A percentile compares a stretch with the other conserved stretches of the same genome.
Conservation (phyloP, 2,888 invertebrate species). For the Harpalus rubripes region DNA sequence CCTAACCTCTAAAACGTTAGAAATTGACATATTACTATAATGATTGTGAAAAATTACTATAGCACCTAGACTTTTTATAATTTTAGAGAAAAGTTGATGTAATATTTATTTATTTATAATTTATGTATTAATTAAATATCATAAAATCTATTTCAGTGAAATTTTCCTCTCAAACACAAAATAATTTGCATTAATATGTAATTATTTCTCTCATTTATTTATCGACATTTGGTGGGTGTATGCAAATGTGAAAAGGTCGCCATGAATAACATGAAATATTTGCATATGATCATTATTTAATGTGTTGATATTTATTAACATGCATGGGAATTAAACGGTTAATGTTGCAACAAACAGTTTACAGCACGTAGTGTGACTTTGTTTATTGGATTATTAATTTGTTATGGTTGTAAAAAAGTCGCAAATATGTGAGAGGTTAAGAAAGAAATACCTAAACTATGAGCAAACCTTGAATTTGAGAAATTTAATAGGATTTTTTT, state of each 20-base stretch:
- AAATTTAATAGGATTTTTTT: neutral
- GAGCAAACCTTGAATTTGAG: neutral
- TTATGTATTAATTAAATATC: too few relatives aligned
- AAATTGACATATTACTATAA: too few relatives aligned
- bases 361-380: neutral
- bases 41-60: too few relatives aligned
- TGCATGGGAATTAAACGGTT: neutral
- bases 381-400: conserved; percentile 16
- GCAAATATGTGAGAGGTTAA: conserved; percentile 13
- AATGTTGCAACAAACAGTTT: conserved; percentile 10
- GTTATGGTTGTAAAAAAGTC: neutral
- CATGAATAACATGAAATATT: conserved; percentile 1
- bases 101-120: too few relatives aligned
- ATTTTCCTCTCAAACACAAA: neutral
- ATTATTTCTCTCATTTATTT: neutral
- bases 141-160: neutral
- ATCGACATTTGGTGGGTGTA: neutral
- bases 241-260: neutral
- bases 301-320: neutral
- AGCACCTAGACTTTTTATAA: too few relatives aligned
- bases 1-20: too few relatives aligned
- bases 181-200: neutral
- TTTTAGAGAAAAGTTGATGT: too few relatives aligned
- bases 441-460: neutral
- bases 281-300: neutral